Conservation (phyloP, 1,140 invertebrate species). For the Ditylenchus dipsaci region DNA sequence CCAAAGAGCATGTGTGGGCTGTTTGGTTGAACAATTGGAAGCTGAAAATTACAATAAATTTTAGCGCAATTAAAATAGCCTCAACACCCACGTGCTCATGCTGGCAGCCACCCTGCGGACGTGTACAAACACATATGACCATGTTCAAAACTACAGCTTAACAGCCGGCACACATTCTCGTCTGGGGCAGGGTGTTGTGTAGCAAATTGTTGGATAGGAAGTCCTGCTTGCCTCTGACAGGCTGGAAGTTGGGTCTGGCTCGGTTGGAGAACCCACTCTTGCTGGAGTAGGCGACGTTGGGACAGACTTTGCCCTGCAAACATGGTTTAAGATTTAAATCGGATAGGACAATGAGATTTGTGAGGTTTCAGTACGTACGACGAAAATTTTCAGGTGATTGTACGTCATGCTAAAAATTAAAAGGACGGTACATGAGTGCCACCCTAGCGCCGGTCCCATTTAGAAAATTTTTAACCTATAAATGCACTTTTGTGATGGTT, state of each 20-base stretch:
- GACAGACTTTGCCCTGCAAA: conserved; percentile 41
- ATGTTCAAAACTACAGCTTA: conserved; percentile 47
- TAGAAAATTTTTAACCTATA: no score
- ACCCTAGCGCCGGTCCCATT: no score
- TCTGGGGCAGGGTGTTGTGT: not conserved
- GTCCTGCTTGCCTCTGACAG: no score
- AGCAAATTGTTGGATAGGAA: not conserved
- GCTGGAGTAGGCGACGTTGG: conserved; percentile 25
- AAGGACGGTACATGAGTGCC: no score
- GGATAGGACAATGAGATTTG: no score
- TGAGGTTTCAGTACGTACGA: no score
- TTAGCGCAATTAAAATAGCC: not conserved
- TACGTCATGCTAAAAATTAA: not conserved
- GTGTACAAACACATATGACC: conserved; percentile 50
- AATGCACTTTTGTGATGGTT: no score
- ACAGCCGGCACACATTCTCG: conserved; percentile 46
- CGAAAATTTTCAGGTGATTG: not conserved
- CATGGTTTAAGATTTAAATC: not conserved
- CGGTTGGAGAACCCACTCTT: conserved; percentile 14
- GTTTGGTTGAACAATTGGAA: conserved; percentile 30
- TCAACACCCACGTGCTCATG: conserved; percentile 19
- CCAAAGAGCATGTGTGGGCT: conserved; percentile 39
- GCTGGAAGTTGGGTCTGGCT: conserved; percentile 5
- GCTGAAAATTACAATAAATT: no score
- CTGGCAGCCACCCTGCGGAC: conserved; percentile 34